phyloP scores from a whole-genome alignment of 2,113 vertebrate species.

The Myotis yumanensis region DNA sequence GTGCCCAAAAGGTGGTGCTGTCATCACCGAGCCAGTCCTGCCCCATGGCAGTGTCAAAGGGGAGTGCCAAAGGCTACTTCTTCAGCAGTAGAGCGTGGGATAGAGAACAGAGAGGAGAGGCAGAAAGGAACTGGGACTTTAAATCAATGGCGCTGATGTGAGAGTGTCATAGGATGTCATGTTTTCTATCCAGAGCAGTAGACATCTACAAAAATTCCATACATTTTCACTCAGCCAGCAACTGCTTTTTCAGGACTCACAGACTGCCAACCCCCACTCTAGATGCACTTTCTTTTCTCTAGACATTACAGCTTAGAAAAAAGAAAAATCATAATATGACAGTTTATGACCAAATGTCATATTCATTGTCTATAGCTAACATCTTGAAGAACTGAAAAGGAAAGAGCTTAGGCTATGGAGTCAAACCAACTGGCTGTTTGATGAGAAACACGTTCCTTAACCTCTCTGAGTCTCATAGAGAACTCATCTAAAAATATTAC shows the following conservation, averaged over 20 bases:
- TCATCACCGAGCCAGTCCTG: not conserved
- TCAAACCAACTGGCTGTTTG: not conserved
- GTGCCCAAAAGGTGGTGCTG: not conserved
- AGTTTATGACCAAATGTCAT: not conserved
- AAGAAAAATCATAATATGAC: not conserved
- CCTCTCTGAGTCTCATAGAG: not conserved
- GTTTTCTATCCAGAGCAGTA: not conserved
- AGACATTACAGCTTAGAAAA: not conserved
- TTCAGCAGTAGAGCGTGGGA: not conserved
- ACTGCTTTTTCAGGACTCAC: not conserved
- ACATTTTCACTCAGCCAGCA: not conserved
- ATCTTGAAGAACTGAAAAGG: not conserved
- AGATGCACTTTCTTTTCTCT: not conserved
- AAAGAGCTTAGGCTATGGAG: not conserved
- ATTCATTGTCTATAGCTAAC: not conserved
- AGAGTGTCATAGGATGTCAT: not conserved
- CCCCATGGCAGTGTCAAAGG: not conserved
- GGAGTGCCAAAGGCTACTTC: not conserved
- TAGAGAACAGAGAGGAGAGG: not conserved
- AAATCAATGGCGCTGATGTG: not conserved
- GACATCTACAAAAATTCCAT: not conserved
- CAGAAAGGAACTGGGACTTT: not conserved
- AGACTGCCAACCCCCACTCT: not conserved
- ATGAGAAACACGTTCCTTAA: not conserved
- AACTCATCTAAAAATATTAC: conserved; percentile 28